Conservation (phyloP, 2,113 vertebrate species). For the Percina caprodes region DNA sequence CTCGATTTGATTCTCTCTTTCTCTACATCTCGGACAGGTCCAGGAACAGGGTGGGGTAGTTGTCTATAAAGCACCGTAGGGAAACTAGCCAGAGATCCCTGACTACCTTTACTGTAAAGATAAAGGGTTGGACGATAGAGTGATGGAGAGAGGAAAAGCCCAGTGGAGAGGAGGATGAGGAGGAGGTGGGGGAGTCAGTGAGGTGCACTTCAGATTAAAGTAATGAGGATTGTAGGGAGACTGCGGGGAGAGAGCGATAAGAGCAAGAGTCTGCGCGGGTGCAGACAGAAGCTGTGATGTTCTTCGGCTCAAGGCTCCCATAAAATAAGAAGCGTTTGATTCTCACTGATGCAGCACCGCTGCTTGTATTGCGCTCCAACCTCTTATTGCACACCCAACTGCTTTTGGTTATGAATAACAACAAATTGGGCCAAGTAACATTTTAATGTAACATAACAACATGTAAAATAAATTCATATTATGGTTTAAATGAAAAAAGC, state of each 20-base stretch:
- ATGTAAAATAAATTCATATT: background rate
- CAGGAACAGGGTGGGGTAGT: conserved; percentile 59
- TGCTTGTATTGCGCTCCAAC: background rate
- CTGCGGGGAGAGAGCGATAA: conserved; percentile 27
- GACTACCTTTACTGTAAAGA: conserved; percentile 41
- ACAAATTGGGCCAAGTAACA: background rate
- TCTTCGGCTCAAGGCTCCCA: background rate
- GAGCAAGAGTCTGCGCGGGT: conserved; percentile 8
- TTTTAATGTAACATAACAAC: no score
- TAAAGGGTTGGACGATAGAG: conserved; percentile 24
- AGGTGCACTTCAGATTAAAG: conserved; percentile 51
- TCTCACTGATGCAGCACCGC: background rate
- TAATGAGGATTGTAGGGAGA: conserved; percentile 46
- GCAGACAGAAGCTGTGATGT: conserved; percentile 26
- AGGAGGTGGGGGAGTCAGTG: conserved; percentile 14
- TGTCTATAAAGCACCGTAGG: conserved; percentile 37
- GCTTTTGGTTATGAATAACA: background rate
- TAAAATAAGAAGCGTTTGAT: conserved; percentile 31
- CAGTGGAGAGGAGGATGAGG: background rate
- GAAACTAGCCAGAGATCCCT: conserved; percentile 26
- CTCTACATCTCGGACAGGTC: conserved; percentile 35
- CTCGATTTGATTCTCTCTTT: background rate
- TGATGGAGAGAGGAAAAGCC: conserved; percentile 32
- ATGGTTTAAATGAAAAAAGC: background rate
- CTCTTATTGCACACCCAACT: background rate